A percentile compares a stretch with the other conserved stretches of the same genome.
phyloP scores from a whole-genome alignment of 1,140 invertebrate genomes.

The Bombus waltoni region DNA sequence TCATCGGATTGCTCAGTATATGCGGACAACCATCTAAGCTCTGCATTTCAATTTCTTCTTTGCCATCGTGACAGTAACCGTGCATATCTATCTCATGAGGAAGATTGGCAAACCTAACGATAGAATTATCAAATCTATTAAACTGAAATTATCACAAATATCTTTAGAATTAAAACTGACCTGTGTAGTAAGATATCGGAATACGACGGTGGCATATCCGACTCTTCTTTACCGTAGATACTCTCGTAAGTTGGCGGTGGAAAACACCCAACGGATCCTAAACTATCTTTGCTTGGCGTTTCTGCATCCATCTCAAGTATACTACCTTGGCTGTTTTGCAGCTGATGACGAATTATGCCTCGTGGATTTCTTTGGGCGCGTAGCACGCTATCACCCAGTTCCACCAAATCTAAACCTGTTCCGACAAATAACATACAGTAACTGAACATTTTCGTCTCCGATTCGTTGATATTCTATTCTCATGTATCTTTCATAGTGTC shows the following conservation, averaged over 20 bases:
- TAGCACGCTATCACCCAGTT: constrained; percentile 83
- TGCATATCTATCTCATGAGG: constrained; percentile 76
- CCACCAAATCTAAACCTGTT: constrained; percentile 82
- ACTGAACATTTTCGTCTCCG: too few species aligned
- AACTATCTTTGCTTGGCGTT: constrained; percentile 78
- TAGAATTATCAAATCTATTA: background rate
- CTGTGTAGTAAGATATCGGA: constrained; percentile 80
- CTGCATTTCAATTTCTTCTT: constrained; percentile 77
- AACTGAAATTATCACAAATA: background rate
- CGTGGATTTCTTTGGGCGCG: constrained; percentile 77
- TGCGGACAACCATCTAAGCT: constrained; percentile 72
- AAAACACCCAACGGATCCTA: constrained; percentile 76
- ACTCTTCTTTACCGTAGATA: constrained; percentile 79
- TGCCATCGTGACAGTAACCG: constrained; percentile 67
- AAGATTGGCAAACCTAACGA: constrained; percentile 73
- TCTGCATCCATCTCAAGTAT: constrained; percentile 79
- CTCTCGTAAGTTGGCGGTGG: constrained; percentile 81
- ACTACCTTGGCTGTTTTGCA: constrained; percentile 76
- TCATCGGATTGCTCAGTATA: constrained; percentile 72
- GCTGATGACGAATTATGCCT: constrained; percentile 72
- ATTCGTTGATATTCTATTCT: too few species aligned
- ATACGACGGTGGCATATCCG: constrained; percentile 79
- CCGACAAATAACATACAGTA: background rate
- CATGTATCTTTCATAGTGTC: too few species aligned
- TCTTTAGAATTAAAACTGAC: constrained; percentile 41